Percentiles rank a stretch among this genome's conserved stretches.
Evolutionary conservation across 2,797 vertebrate genomes (phyloP).

Genomic region (Xiphophorus birchmanni): DNA sequence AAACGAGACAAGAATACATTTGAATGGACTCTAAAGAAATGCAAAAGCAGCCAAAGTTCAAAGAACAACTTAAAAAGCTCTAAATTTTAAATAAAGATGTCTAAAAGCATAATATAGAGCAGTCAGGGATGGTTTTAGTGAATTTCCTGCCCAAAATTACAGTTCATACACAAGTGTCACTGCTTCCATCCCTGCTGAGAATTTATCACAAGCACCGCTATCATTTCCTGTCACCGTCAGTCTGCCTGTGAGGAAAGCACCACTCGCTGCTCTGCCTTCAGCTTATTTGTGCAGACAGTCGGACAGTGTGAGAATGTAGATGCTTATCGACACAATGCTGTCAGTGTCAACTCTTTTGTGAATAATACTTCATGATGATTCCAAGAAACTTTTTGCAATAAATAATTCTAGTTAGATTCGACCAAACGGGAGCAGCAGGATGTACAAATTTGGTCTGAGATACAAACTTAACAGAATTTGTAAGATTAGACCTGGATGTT

Average conservation of each 20-base stretch:
- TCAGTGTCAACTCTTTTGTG: not conserved
- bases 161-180: not conserved
- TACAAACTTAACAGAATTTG: not conserved
- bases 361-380: not conserved
- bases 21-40: not conserved
- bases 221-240: constrained; percentile 2
- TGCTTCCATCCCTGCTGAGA: not conserved
- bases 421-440: not conserved
- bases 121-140: not conserved
- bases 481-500: not conserved
- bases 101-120: too few relatives aligned
- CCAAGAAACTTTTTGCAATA: not conserved
- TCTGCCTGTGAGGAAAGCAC: not conserved
- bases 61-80: not conserved
- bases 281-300: constrained; percentile 8
- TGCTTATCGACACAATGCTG: not conserved
- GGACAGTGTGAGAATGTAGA: not conserved
- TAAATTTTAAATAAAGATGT: too few relatives aligned
- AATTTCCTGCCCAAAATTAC: not conserved
- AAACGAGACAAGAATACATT: not conserved
- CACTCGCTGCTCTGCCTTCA: constrained; percentile 18
- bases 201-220: not conserved
- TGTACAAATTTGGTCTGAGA: accelerated
- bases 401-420: not conserved
- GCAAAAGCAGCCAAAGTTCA: not conserved